Base-by-base conservation (phyloP, 2,797 vertebrate genomes). In the Spatula clypeata region DNA sequence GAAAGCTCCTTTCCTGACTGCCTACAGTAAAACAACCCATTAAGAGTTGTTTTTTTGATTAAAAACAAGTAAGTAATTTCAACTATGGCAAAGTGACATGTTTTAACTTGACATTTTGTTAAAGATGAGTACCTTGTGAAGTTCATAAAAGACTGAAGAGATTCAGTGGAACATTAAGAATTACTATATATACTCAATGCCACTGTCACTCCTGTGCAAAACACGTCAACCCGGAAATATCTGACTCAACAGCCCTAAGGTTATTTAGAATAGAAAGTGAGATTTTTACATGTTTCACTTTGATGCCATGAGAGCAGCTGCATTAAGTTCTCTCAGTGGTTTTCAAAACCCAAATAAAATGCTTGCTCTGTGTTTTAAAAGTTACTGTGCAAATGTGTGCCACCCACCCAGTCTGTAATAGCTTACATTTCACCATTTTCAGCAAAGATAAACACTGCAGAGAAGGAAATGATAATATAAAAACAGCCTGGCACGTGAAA, bases 91-190 rank as follows among this genome's bases (percentile, higher is more conserved):
- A 97, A 97, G 92, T 97, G 97, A 97, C 97, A 97, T 97, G 97
- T 97, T 98, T 97, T 94, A 98, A 97, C 97, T 95, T 98, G 97
- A 98, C 97, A 84, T 96, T 98, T 97, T 97, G 87, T 94, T 96
- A 97, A 96, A 93, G 95, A 97, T 96, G 96, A 97, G 82, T 86
- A 97, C 71, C 55, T 95, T 97, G 96, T 51, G 64, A 97, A 97
- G 96, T 88, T 97, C 97, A 94, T 95, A 96, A 97, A 97, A 98
- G 96, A 96, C 70, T 95, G 84, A 98, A 97, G 93, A 96, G 95
- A 94, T 97, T 97, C 94, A 95, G 54, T 92, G 89, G 86, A 97
- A 97, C 97, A 97, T 97, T 95, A 96, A 96, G 85, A 93, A 94
- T 97, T 97, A 97, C 90, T 90, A 88, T 58, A 91, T 70, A 94